Evolutionary conservation across 2,888 invertebrate species (phyloP).

Genomic region (Agrotis ipsilon): DNA sequence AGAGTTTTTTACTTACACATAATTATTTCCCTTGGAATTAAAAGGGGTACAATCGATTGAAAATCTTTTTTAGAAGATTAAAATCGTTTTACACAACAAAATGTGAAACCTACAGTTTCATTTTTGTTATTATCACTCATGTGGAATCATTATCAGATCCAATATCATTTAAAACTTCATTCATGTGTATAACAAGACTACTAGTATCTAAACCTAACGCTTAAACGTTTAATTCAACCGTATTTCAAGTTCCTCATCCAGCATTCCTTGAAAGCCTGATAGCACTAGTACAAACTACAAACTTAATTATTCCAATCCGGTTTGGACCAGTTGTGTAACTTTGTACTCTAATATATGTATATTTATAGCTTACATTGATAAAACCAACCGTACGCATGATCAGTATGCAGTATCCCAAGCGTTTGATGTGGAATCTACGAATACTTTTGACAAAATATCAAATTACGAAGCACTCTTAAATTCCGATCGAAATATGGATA

Average conservation of each 20-base stretch:
- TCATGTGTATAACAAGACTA: conserved; percentile 11
- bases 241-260: conserved; percentile 43
- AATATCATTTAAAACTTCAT: neutral
- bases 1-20: neutral
- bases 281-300: conserved; percentile 31
- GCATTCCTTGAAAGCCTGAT: conserved; percentile 34
- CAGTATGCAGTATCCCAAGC: conserved; percentile 10
- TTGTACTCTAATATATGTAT: conserved; percentile 8
- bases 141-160: neutral
- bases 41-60: no score
- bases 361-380: conserved; percentile 12
- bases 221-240: conserved; percentile 27
- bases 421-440: conserved; percentile 15
- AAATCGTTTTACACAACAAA: no score
- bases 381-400: conserved; percentile 12
- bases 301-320: conserved; percentile 55
- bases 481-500: conserved; percentile 21
- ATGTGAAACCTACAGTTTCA: no score
- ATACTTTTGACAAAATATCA: conserved; percentile 28
- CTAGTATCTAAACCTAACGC: neutral
- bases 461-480: conserved; percentile 13
- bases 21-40: no score
- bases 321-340: conserved; percentile 53
- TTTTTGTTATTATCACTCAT: neutral
- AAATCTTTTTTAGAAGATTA: no score